Evolutionary conservation across 2,113 vertebrate genomes (phyloP).

Genomic region (Tringa solitaria): DNA sequence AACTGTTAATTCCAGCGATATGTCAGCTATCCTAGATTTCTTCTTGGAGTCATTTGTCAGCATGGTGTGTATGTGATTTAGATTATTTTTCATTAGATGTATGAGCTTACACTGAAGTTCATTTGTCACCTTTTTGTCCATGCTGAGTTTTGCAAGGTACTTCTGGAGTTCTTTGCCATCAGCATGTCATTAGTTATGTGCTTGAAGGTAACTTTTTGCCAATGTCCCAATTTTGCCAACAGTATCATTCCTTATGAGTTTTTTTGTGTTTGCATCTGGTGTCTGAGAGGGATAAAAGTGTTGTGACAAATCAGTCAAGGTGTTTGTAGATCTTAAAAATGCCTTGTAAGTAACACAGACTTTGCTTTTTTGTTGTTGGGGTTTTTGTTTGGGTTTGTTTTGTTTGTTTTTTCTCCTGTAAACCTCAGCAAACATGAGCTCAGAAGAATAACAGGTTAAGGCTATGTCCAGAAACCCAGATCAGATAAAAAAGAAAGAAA

Average conservation of each 20-base stretch:
- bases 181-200: background rate
- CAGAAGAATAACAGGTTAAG: background rate
- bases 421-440: background rate
- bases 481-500: background rate
- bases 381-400: background rate
- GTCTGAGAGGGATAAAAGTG: background rate
- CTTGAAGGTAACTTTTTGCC: background rate
- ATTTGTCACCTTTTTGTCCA: background rate
- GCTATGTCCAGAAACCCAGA: background rate
- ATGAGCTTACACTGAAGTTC: background rate
- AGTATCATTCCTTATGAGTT: background rate
- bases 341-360: rapidly evolving
- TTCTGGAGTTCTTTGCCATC: background rate
- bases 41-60: background rate
- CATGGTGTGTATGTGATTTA: background rate
- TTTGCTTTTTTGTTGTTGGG: background rate
- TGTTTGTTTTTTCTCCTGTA: background rate
- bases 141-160: background rate
- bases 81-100: background rate
- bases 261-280: background rate
- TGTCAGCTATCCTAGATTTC: background rate
- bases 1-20: background rate
- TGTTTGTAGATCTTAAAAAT: background rate
- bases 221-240: background rate
- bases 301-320: background rate